phyloP scores from a whole-genome alignment of 2,113 vertebrate species.

The Odontesthes bonariensis region DNA sequence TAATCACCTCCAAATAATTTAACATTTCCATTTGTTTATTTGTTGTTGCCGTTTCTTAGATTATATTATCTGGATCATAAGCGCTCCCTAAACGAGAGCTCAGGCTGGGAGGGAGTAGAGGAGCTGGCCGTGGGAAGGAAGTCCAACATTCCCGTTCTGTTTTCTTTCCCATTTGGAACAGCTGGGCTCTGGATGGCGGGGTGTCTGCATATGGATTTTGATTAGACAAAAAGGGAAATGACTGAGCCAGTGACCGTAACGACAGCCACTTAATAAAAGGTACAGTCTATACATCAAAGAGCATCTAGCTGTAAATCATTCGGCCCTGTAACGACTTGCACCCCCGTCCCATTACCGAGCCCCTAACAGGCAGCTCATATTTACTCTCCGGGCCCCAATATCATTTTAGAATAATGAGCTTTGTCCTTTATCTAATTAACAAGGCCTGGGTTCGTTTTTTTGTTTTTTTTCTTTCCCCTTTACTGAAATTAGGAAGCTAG shows the following conservation, averaged over 20 bases:
- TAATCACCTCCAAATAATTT: conserved; percentile 70
- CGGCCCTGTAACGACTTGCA: conserved; percentile 86
- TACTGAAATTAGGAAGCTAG: conserved; percentile 89
- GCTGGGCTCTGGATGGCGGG: conserved; percentile 38
- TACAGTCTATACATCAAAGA: conserved; percentile 88
- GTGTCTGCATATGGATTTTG: conserved; percentile 70
- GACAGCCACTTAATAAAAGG: conserved; percentile 81
- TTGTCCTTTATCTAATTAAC: conserved; percentile 98
- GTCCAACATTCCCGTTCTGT: conserved; percentile 28
- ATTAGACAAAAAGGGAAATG: conserved; percentile 79
- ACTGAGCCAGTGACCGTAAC: conserved; percentile 74
- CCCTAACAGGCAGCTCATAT: conserved; percentile 87
- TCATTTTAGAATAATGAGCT: conserved; percentile 98
- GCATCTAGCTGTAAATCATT: conserved; percentile 91
- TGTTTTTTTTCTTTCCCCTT: not conserved
- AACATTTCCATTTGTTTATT: conserved; percentile 65
- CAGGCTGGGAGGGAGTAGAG: not conserved
- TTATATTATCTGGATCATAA: conserved; percentile 34
- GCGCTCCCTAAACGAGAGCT: conserved; percentile 26
- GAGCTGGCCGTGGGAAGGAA: conserved; percentile 25
- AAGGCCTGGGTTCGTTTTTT: conserved; percentile 80
- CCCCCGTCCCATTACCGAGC: conserved; percentile 87
- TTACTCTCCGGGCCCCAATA: conserved; percentile 90
- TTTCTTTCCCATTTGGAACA: conserved; percentile 46
- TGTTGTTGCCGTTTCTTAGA: conserved; percentile 52